These are phyloP conservation scores for Vannuccia rotundouncinata DNA, from an alignment of 2,888 invertebrate species.

Conservation along the genomic window DNA sequence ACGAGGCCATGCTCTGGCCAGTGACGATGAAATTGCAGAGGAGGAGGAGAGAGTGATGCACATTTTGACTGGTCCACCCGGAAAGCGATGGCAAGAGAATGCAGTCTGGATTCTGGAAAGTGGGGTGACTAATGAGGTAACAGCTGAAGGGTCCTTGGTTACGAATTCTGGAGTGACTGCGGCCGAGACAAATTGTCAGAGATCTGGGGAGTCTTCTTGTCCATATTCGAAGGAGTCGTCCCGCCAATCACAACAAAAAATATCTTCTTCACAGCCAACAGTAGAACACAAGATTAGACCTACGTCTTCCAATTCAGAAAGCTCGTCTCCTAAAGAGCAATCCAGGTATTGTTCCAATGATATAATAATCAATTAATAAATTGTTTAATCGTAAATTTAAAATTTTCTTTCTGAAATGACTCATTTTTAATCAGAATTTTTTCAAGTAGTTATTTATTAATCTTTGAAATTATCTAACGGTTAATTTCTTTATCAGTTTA, in stretches of 20 bases:
- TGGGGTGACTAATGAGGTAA: background rate
- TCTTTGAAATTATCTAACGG: no score
- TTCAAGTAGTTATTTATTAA: no score
- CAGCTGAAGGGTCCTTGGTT: background rate
- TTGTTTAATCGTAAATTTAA: no score
- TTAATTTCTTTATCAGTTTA: no score
- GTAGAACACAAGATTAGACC: constrained; percentile 5
- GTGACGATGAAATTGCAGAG: constrained; percentile 10
- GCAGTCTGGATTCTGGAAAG: background rate
- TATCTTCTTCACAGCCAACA: background rate
- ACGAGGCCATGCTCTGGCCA: background rate
- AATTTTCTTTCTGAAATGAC: no score
- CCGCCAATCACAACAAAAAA: background rate
- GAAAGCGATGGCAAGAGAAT: background rate
- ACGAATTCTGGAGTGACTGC: background rate
- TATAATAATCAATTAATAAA: no score
- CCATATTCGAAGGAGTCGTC: background rate
- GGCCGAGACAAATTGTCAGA: background rate
- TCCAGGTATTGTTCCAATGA: no score
- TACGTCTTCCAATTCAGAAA: background rate
- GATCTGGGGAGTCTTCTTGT: background rate
- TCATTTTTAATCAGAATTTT: no score
- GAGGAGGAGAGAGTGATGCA: constrained; percentile 15
- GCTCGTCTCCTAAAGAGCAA: no score
- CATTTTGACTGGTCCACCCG: background rate